Evolutionary conservation across 2,888 invertebrate genomes (phyloP), one percentile per base, ranked within the genome.

Genomic region (Acleris literana): DNA sequence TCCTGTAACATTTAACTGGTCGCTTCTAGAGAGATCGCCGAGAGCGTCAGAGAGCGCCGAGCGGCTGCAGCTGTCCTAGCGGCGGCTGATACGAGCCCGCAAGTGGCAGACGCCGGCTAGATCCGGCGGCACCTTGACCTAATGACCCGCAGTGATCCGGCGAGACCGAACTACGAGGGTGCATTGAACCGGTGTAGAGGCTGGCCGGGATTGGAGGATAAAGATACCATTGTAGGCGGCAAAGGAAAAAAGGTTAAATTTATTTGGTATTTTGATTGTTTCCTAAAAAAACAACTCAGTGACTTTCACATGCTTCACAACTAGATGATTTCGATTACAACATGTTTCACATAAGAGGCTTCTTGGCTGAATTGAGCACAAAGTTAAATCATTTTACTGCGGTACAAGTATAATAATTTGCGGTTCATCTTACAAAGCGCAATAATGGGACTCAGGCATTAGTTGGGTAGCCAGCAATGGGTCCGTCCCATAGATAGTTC

Each of bases 81-180:
- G 17, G 7, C 44, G 5, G 44, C n/a, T 5, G 6, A 44, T 2
- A 5, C 44, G 2, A n/a, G n/a, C n/a, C 44, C 13, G 33, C 44
- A 3, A 5, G 13, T 16, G 16, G n/a, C n/a, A 20, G 13, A 39
- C 55, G 43, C 1, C 17, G 7, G 44, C 22, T 44, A 25, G 18
- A 25, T 20, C 18, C 52, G 22, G 18, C 33, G 29, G 11, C 61
- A 51, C 65, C 61, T 65, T 65, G 65, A 65, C 65, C 61, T 22
- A 65, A 33, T 65, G 61, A 61, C 65, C 61, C 22, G 60, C 16
- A 49, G 49, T 33, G 18, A n/a, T n/a, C 39, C 22, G 54, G 44
- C 52, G 51, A 22, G 29, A 43, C 53, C 55, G 29, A 51, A 59
- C 43, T 20, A 39, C 48, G 54, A 48, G 48, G 54, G 49, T 48